These are phyloP conservation scores for Polypedilum vanderplanki DNA, from an alignment of 1,140 invertebrate genomes.

Conservation along the genomic window DNA sequence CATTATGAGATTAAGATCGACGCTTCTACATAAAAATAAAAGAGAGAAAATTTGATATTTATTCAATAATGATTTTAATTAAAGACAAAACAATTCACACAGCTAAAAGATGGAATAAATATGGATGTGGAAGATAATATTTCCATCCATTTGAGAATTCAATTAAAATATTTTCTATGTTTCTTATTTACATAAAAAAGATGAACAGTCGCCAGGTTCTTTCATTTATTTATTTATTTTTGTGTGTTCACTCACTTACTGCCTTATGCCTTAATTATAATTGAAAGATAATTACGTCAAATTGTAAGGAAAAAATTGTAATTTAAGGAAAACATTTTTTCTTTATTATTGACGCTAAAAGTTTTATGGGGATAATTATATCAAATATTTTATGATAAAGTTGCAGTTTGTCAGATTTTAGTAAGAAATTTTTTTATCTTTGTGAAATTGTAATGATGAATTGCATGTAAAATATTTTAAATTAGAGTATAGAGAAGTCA, in stretches of 20 bases:
- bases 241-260: too few relatives aligned
- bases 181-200: conserved; percentile 22
- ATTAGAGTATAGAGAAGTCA: too few relatives aligned
- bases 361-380: background rate
- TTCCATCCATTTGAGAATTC: background rate
- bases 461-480: too few relatives aligned
- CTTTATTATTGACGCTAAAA: background rate
- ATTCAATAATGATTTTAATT: conserved; percentile 28
- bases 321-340: background rate
- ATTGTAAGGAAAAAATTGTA: conserved; percentile 13
- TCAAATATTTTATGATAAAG: background rate
- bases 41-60: conserved; percentile 25
- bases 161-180: conserved; percentile 1
- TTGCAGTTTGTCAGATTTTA: background rate
- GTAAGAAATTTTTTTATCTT: too few relatives aligned
- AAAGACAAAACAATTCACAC: background rate
- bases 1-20: conserved; percentile 22
- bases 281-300: conserved; percentile 25
- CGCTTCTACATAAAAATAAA: background rate
- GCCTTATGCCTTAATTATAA: conserved; percentile 9
- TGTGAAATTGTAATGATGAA: too few relatives aligned
- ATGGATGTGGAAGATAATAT: background rate
- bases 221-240: background rate
- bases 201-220: background rate
- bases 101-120: background rate